Base-by-base conservation (phyloP, 1,140 invertebrate species). In the Alviniconcha marisindica region DNA sequence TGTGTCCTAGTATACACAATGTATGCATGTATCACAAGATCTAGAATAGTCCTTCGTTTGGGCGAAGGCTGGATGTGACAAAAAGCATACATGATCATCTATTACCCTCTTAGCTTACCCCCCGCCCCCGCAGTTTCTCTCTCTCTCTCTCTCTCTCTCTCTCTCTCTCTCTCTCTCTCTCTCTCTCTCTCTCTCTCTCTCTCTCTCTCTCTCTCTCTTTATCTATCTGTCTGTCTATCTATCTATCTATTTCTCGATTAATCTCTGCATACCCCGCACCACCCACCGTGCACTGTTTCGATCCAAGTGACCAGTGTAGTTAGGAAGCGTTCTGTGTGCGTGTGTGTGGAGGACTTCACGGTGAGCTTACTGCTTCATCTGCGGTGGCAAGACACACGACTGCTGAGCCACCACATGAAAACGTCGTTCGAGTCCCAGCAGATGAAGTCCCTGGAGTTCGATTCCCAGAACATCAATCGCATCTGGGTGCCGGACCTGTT, bases 401-500 rank as follows among this genome's bases (percentile, higher is more conserved):
- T 90, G 18, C 60, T 81, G 3, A 85, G 89, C 48, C 89, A 89
- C 33, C 86, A 91, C 60, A 86, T 92, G 15, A 82, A 89, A 44
- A 87, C 84, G 38, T 86, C 85, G 69, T 84, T 86, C 48, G 83
- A 88, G 10, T 44, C 83, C 12, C 83, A 85, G 38, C 81, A 82
- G 3, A 84, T 80, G 0, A 74, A 85, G 18, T 88, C 86, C 66
- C 73, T 91, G 7, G 90, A 91, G 77, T 83, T 91, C 14, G 91
- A 91, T 82, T 84, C 90, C 28, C 87, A 89, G 74, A 85, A 92
- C 38, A 89, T 93, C 36, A 85, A 90, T 24, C 85, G 89, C 31
- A 89, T 94, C 12, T 94, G 93, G 93, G 90, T 92, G 48, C 93
- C 93, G 2, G 93, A 94, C 79, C 84, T 93, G 15, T 94, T 92